Evolutionary conservation across 2,888 invertebrate genomes (phyloP), one percentile per base, ranked within the genome.

Genomic region (Anthophora plumipes): DNA sequence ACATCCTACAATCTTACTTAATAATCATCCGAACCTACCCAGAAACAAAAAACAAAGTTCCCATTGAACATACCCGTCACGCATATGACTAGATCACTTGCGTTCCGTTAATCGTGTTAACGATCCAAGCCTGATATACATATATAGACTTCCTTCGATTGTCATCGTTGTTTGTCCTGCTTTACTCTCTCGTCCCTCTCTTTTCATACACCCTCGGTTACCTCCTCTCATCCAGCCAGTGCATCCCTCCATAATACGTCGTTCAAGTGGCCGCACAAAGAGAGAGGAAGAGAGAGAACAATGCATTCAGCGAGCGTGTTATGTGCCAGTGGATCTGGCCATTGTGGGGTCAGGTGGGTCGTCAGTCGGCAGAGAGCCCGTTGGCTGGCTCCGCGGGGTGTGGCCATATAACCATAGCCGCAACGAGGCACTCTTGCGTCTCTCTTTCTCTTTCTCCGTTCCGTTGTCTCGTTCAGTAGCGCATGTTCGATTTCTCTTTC

Each of bases 371-470:
- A 80, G 83, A 82, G 82, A 88, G 85, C 87, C 86, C 86, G 90
- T 90, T 91, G 90, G 91, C 86, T 88, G 90, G 83, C 83, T 86
- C 60, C 84, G 79, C 83, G 90, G 91, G 91, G 91, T 90, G 91
- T 91, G 91, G 91, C 91, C 86, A 90, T 81, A 87, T 81, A 86
- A 87, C 86, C 88, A 86, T 88, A 89, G 89, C 87, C 86, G 81
- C 85, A 84, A 81, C 85, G 80, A 75, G 31, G 31, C 31, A 3
- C 31, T 31, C 31, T 79, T 74, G 75, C 70, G 61, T 54, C 60
- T 57, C 73, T 46, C 63, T 61, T 46, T 60, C 71, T 66, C 69
- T 63, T 52, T 20, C 72, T 60, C 55, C 54, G 39, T 52, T 31
- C 46, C 69, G 41, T 70, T 54, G 67, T 68, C 67, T 67, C 41